Conservation (phyloP, 2,797 vertebrate species). For the Sphenodon punctatus region DNA sequence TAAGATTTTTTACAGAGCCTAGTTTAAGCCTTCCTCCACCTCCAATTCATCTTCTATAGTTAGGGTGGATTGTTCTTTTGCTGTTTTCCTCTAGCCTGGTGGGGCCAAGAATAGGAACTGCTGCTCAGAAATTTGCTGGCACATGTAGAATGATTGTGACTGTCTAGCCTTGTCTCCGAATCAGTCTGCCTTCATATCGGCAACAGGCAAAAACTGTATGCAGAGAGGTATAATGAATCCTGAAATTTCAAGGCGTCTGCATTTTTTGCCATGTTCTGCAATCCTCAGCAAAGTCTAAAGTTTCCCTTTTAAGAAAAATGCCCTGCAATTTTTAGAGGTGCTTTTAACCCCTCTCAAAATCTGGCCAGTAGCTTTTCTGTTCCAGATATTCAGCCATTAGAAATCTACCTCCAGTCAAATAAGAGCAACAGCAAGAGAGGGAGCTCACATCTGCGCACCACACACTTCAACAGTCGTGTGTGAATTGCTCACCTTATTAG, state of each 20-base stretch:
- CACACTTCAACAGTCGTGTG: background rate
- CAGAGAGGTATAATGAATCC: rapidly evolving
- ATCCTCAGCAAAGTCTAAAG: background rate
- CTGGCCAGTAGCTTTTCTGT: too few relatives aligned
- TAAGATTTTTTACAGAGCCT: background rate
- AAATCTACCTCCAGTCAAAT: background rate
- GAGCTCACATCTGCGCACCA: rapidly evolving
- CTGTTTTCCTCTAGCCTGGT: background rate
- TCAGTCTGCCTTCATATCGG: background rate
- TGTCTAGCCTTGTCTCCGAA: too few relatives aligned
- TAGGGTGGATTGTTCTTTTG: background rate
- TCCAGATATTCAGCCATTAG: background rate
- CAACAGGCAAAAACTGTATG: background rate
- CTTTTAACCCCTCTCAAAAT: background rate
- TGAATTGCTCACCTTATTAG: too few relatives aligned
- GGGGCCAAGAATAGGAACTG: background rate
- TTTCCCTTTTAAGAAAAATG: background rate
- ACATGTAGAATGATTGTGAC: background rate
- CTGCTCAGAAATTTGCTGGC: background rate
- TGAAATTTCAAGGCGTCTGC: background rate
- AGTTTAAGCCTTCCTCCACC: background rate
- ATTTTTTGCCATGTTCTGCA: background rate
- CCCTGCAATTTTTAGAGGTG: background rate
- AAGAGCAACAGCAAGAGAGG: background rate
- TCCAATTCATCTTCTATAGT: background rate